Evolutionary conservation across 2,888 invertebrate genomes (phyloP).

Genomic region (Aleiodes testaceus): DNA sequence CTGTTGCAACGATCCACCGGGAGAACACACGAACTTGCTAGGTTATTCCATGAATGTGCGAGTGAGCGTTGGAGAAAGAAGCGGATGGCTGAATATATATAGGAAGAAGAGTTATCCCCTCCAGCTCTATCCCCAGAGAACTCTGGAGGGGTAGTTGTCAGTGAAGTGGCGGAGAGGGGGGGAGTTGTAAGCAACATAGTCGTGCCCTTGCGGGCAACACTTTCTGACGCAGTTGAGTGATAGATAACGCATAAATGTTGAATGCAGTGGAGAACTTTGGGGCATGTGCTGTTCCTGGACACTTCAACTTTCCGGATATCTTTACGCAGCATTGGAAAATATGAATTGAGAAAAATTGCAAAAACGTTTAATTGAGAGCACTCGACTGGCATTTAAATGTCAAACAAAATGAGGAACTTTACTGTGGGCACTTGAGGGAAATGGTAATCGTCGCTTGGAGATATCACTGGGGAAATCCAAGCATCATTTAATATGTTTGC

Average conservation of each 20-base stretch:
- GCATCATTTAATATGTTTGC: constrained; percentile 61
- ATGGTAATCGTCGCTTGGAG: constrained; percentile 47
- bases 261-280: not conserved
- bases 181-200: constrained; percentile 34
- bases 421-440: constrained; percentile 42
- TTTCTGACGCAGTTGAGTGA: constrained; percentile 59
- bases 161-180: not conserved
- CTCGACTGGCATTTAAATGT: constrained; percentile 30
- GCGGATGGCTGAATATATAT: constrained; percentile 28
- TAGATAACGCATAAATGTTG: constrained; percentile 16
- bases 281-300: too few relatives aligned
- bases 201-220: constrained; percentile 45
- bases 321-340: not conserved
- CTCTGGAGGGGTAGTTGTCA: constrained; percentile 33
- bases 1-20: constrained; percentile 55
- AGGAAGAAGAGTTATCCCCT: constrained; percentile 32
- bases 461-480: constrained; percentile 55
- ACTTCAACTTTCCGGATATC: too few relatives aligned
- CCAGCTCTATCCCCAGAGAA: constrained; percentile 36
- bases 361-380: constrained; percentile 17
- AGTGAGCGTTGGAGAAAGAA: constrained; percentile 52
- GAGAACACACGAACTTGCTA: constrained; percentile 58
- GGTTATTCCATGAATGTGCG: constrained; percentile 63
- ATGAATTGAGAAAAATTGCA: not conserved
- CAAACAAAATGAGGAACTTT: constrained; percentile 50